Evolutionary conservation across 1,140 invertebrate species (phyloP), one percentile per base, ranked within the genome.

Genomic region (Lucilia cuprina): DNA sequence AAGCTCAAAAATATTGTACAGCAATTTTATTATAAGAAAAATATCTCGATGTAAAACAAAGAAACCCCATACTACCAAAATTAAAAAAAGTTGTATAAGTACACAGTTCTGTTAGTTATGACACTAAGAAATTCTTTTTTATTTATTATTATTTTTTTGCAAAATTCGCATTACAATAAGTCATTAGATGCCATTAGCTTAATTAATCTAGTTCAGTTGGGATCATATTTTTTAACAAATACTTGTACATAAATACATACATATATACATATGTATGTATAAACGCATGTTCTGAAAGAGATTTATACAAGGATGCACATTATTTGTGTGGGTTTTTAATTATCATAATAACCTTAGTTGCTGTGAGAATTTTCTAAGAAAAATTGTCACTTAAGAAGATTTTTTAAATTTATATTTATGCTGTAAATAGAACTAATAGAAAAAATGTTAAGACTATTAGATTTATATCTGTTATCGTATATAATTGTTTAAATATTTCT

Each of bases 171-270:
- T 60, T 60, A 60, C 55, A 60, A 60, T 60, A n/a, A 60, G 55
- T 60, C 55, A 60, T 60, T 60, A 60, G 55, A 60, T 60, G 55
- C 55, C 55, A 60, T 60, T 60, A 60, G 55, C 55, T 60, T 60
- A 60, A 60, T 60, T 17, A 60, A 60, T 60, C n/a, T n/a, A 60
- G 13, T 60, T 17, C 55, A 60, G 55, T n/a, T 60, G 55, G 55
- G 55, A 60, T 60, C 55, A 60, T 60, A 55, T 55, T 55, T 55
- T 5, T 55, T 17, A 55, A 55, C 50, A 60, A 17, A n/a, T n/a
- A n/a, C 14, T n/a, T n/a, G 14, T 17, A 17, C 14, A 60, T 17
- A n/a, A 17, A 60, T n/a, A n/a, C 14, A 17, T 60, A 17, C 55
- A n/a, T 2, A 60, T 60, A 17, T 60, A 17, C 55, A n/a, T 2